A percentile compares a stretch with the other conserved stretches of the same genome.
Conservation (phyloP, 1,140 invertebrate genomes). For the Drosophila nebulosa region DNA sequence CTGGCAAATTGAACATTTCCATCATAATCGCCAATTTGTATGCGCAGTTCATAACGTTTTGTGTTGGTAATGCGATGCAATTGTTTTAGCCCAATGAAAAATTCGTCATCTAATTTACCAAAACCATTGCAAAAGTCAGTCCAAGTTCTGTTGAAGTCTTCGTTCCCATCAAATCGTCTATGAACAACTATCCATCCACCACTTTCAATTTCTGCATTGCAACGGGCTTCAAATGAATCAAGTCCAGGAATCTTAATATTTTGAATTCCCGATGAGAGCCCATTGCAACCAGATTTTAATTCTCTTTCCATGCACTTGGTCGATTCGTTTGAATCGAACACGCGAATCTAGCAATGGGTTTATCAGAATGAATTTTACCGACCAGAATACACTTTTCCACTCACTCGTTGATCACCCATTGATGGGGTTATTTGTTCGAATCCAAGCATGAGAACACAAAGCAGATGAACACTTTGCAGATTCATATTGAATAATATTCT, state of each 20-base stretch:
- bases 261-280: not conserved
- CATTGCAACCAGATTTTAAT: not conserved
- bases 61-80: constrained; percentile 66
- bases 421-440: too few relatives aligned
- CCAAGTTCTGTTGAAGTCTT: constrained; percentile 85
- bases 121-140: constrained; percentile 84
- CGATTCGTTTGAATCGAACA: too few relatives aligned
- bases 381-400: too few relatives aligned
- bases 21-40: constrained; percentile 9
- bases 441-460: too few relatives aligned
- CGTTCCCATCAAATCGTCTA: constrained; percentile 83
- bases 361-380: too few relatives aligned
- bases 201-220: constrained; percentile 77
- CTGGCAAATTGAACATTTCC: constrained; percentile 14
- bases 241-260: constrained; percentile 3
- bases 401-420: too few relatives aligned
- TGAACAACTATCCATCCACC: constrained; percentile 84
- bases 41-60: constrained; percentile 18
- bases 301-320: too few relatives aligned
- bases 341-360: too few relatives aligned
- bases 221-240: constrained; percentile 30
- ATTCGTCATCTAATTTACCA: constrained; percentile 83
- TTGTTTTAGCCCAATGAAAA: constrained; percentile 84
- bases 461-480: too few relatives aligned
- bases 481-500: too few relatives aligned